Base-by-base conservation (phyloP, 2,888 invertebrate genomes). In the Synergus umbraculus region DNA sequence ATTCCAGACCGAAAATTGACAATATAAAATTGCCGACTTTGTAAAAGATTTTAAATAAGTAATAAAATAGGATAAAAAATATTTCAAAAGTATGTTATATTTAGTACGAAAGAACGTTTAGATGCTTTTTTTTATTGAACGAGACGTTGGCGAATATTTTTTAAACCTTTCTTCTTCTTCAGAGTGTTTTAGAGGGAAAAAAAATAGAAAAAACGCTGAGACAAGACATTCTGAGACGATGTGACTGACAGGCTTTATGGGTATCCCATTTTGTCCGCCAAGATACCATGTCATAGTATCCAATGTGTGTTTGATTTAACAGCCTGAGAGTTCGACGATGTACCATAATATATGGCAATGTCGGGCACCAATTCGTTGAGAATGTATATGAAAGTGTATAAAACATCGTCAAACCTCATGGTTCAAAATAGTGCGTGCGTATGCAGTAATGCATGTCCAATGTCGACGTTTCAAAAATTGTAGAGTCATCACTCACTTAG, bases 331-430 rank as follows among this genome's bases (percentile, higher is more conserved):
- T 66, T 66, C 44, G 44, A 66, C 85, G 86, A 85, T 87, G 88
- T 85, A 87, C 87, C 86, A 85, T 86, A 87, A 88, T 87, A 85
- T 85, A 86, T 85, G 85, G 84, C 81, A 85, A 86, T 87, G 88
- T 90, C 88, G 85, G 87, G 85, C 89, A 89, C 87, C 87, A 84
- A 87, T 88, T 86, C 84, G 82, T 73, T 37, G 41, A 54, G 54
- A 37, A 73, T 73, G 13, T 13, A 84, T 85, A 86, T 84, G 89
- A 85, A 87, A 87, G 88, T 83, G 84, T 87, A 87, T 89, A 85
- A 88, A 87, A 86, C 87, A 86, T 87, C 85, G 86, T 83, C 83
- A 86, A 87, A 79, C 78, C 76, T 67, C 65, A 60, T 58, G 73
- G 64, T 67, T 49, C 60, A n/a, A 49, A 73, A 49, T 43, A 49